Evolutionary conservation across 1,140 invertebrate species (phyloP).

Genomic region (Lasioglossum baleicum): DNA sequence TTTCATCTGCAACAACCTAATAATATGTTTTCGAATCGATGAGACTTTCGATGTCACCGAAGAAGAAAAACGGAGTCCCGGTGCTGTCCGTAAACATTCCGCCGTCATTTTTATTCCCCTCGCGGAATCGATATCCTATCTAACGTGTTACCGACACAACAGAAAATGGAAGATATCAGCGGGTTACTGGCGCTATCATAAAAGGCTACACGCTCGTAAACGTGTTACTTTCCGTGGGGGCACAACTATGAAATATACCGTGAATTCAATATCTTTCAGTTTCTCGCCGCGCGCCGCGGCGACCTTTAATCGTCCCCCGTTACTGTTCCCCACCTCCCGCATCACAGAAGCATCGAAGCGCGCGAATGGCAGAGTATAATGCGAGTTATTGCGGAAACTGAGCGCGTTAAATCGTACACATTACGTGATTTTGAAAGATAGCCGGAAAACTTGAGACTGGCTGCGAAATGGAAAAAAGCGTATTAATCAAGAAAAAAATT

Average conservation of each 20-base stretch:
- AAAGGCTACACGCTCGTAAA: conserved; percentile 26
- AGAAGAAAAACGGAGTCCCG: background rate
- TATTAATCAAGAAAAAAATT: background rate
- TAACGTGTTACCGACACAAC: conserved; percentile 21
- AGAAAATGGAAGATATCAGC: conserved; percentile 22
- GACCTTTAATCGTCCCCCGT: conserved; percentile 14
- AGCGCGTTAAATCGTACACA: background rate
- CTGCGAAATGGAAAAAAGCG: too few relatives aligned
- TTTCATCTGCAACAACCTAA: too few relatives aligned
- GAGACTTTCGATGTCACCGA: too few relatives aligned
- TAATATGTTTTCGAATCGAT: too few relatives aligned
- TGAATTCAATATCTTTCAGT: conserved; percentile 32
- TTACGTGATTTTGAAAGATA: background rate
- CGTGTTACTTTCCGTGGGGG: conserved; percentile 11
- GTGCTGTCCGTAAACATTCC: conserved; percentile 5
- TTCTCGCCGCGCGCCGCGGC: background rate
- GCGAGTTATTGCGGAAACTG: background rate
- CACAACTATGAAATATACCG: background rate
- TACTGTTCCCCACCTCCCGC: background rate
- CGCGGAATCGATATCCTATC: conserved; percentile 37
- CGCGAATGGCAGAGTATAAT: background rate
- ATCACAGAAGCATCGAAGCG: background rate
- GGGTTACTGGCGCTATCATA: conserved; percentile 24
- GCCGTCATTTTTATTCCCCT: conserved; percentile 19
- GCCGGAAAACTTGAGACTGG: background rate